Evolutionary conservation across 2,113 vertebrate genomes (phyloP), one percentile per base, ranked within the genome.

Genomic region (Enhydra lutris): DNA sequence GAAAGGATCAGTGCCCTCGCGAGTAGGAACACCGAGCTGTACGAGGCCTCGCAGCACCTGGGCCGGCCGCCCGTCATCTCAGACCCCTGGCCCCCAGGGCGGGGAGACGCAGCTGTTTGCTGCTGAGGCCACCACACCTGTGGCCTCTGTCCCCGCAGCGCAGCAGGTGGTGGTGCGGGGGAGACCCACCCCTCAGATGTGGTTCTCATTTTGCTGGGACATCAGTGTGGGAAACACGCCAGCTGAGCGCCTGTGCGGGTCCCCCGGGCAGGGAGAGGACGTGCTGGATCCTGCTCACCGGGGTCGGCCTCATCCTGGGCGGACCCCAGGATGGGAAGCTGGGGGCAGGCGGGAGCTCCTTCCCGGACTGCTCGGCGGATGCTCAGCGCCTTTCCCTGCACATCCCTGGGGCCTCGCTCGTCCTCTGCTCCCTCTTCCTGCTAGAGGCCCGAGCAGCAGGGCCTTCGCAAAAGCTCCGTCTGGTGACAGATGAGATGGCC

Each of bases 401-500:
- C 14, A 23, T 7, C 18, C 5, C 34, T 7, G 0, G 0, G 31
- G 45, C 78, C 94, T 34, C n/a, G 47, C 90, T 93, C 78, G 85
- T 89, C 13, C 23, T 20, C 59, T 1, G 13, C 83, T 92, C 34
- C 73, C 39, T 34, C 12, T 42, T 15, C 74, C 57, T 29, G 79
- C 42, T 45, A 47, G 36, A 90, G 95, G 93, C 86, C 88, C 52
- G 0, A 89, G 80, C 24, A 34, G 11, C 65, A 74, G 50, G 4
- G 57, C 83, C 79, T n/a, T 67, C 10, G 76, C 52, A 34, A 57
- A 97, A 34, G n/a, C 10, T 89, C 57, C 20, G 76, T 21, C 34
- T 59, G 93, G 80, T 95, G 10, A 97, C 18, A 95, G 39, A 86
- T 88, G 95, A 98, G 92, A 81, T 1, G n/a, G 14, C 95, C 47